Evolutionary conservation across 1,140 invertebrate species (phyloP).

Genomic region (Drosophila ironensis): DNA sequence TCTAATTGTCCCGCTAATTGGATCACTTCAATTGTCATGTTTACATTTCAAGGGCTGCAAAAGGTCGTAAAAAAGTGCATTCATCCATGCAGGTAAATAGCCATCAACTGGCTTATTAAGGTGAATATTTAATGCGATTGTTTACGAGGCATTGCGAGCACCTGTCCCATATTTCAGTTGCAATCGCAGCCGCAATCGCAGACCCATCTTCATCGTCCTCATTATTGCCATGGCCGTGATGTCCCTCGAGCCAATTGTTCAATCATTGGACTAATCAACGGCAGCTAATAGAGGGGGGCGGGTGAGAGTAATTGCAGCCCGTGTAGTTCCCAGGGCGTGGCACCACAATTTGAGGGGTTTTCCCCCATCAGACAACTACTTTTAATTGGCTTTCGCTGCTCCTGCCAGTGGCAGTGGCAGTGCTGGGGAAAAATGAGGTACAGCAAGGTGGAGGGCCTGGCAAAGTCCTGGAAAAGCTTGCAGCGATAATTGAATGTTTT

Average conservation of each 20-base stretch:
- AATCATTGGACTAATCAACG: conserved; percentile 66
- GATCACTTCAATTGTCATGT: conserved; percentile 3
- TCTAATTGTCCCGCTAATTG: conserved; percentile 41
- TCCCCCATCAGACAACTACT: conserved; percentile 45
- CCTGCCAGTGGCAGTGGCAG: background rate
- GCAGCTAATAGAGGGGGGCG: conserved; percentile 15
- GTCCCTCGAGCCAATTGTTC: conserved; percentile 53
- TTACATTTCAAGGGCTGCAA: conserved; percentile 1
- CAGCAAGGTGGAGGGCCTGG: background rate
- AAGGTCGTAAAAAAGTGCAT: background rate
- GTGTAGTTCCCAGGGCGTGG: conserved; percentile 32
- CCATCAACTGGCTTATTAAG: background rate
- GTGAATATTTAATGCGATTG: background rate
- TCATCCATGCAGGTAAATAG: background rate
- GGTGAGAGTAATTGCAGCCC: conserved; percentile 23
- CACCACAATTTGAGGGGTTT: conserved; percentile 9
- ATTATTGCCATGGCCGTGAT: background rate
- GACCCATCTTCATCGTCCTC: background rate
- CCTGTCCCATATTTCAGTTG: background rate
- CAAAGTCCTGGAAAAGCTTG: conserved; percentile 8
- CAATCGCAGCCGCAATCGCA: background rate
- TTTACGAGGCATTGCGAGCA: background rate
- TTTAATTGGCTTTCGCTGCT: conserved; percentile 46
- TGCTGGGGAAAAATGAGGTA: background rate
- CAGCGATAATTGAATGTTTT: conserved; percentile 41